Base-by-base conservation (phyloP, 1,140 invertebrate species). In the Calephelis nemesis region DNA sequence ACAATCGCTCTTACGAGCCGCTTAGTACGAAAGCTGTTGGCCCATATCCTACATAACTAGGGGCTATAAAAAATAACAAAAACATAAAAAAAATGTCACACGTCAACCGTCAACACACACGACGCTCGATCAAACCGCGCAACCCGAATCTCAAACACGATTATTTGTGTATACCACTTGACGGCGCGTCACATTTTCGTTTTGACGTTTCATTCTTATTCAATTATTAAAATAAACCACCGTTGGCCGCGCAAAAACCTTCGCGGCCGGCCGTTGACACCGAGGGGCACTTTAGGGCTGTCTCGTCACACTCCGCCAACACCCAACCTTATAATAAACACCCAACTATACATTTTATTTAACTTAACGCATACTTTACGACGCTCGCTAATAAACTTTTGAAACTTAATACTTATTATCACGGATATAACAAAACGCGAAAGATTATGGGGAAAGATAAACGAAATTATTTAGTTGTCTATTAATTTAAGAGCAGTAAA, bases 211-310 rank as follows among this genome's bases (percentile, higher is more conserved):
- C 69, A 77, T 75, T 84, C 83, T 83, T 80, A 85, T 84, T 88
- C 84, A 87, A 87, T 88, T 88, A 90, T 86, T 88, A 90, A 87
- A 87, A 88, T 90, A 85, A 88, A 90, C 82, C 80, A 87, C 81
- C 82, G 81, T 82, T 83, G 82, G 78, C 81, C 77, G 83, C 84
- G 88, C 85, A 89, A 89, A 88, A 90, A 90, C 88, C 88, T 90
- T 86, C 77, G 81, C 82, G 78, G 80, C 73, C 84, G 88, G 88
- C 88, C 88, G 78, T 83, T 84, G 88, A 89, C 87, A 81, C 81
- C 77, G 77, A 82, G 88, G 84, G 85, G 85, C 85, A 88, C 87
- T 87, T 88, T 89, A 90, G 87, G 87, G 88, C 83, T 87, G 80
- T 77, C 85, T 84, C 85, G 82, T 87, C 84, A 88, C 79, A 87